Base-by-base conservation (phyloP, 1,140 invertebrate genomes). In the Yoshiicerus persimilis region DNA sequence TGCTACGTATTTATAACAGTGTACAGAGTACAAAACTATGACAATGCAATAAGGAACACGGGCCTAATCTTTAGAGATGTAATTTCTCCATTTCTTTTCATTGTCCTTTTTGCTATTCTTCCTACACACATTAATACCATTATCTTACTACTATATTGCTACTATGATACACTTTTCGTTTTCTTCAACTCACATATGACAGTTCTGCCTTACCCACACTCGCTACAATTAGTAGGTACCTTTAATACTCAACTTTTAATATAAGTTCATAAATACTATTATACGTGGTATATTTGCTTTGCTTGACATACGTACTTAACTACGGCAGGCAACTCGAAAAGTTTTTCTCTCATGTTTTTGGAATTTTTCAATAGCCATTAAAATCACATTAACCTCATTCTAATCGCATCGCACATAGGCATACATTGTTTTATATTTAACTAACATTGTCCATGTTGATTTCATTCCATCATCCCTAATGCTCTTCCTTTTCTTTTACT, bases 381-480 rank as follows among this genome's bases (percentile, higher is more conserved):
- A 91, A 91, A 91, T 91, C 90, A 30, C 90, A 90, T 91, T 91
- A 91, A 91, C 90, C 90, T 91, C 90, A 88, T 90, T 90, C 90
- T 91, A 91, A 91, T 91, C 90, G 84, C 86, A 88, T 88, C 30
- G 39, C 34, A 84, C 83, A 84, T 41, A 84, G 25, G 83, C 83
- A 84, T 41, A 56, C 83, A 88, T 88, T 90, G 90, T 90, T 90
- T 90, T 90, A 90, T 90, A 90, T 90, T 90, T 89, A 90, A 90
- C 83, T 62, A 80, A 34, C 88, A 85, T 84, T 75, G 32, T 90
- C 64, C 66, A 36, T 83, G 77, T 39, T 88, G 47, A 77, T 86
- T 32, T 86, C 75, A 66, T 39, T 84, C 80, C 80, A 86, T 86
- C 83, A 34, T 47, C 38, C 41, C 39, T 27, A 41, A 27, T 41